phyloP scores from a whole-genome alignment of 2,797 vertebrate genomes.

The Furcifer pardalis region DNA sequence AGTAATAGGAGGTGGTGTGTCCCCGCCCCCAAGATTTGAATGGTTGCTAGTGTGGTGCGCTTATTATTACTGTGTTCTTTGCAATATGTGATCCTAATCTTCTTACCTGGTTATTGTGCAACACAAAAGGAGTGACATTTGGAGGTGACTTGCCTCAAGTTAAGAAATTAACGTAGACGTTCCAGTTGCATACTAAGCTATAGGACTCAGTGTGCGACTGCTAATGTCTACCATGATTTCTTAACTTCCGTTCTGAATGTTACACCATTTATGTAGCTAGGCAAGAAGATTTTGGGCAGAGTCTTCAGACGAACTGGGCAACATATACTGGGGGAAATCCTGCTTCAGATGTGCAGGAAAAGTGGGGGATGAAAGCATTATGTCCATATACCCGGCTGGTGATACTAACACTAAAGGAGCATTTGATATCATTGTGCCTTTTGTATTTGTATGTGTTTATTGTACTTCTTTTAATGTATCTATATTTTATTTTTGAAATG shows the following conservation, averaged over 20 bases:
- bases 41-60: neutral
- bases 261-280: no score
- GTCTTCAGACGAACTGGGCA: neutral
- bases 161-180: no score
- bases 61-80: neutral
- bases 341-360: neutral
- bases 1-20: no score
- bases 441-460: slow-evolving; percentile 18
- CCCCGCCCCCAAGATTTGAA: neutral
- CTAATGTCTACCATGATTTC: no score
- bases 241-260: no score
- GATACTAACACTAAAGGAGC: neutral
- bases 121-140: no score
- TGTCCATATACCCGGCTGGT: neutral
- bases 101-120: no score
- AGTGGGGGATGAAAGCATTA: no score
- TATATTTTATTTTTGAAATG: slow-evolving; percentile 39
- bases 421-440: neutral
- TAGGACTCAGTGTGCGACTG: no score
- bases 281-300: neutral
- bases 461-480: slow-evolving; percentile 30
- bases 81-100: neutral
- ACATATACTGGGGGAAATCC: neutral
- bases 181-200: no score
- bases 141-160: no score